phyloP scores from a whole-genome alignment of 2,888 invertebrate genomes.

The Drosophila heteroneura region DNA sequence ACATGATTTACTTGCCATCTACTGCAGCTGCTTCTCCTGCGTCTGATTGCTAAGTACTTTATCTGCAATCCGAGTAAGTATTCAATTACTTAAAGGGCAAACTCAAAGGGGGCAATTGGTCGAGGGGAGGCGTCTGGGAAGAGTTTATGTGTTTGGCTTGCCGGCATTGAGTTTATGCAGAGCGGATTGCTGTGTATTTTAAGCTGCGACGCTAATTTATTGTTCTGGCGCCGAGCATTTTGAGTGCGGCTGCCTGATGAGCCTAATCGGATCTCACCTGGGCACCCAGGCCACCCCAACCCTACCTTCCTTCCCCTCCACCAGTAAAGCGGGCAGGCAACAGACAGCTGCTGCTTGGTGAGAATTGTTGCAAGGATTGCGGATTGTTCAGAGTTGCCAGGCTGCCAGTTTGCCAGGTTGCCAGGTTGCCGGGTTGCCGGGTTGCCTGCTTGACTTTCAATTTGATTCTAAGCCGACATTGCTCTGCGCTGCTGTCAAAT shows the following conservation, averaged over 20 bases:
- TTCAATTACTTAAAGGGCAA: constrained; percentile 48
- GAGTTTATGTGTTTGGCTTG: constrained; percentile 9
- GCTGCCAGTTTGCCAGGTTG: not conserved
- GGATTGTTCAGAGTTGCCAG: not conserved
- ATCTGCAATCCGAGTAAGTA: constrained; percentile 18
- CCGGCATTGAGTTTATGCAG: constrained; percentile 18
- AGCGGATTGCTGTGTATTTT: constrained; percentile 19
- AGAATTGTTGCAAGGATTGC: constrained; percentile 32
- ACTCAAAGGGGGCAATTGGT: not conserved
- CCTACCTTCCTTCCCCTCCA: not conserved
- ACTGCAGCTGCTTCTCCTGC: not conserved
- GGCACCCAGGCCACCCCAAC: not conserved
- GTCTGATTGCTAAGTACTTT: not conserved
- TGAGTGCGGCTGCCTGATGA: constrained; percentile 55
- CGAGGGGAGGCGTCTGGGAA: not conserved
- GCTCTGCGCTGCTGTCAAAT: constrained; percentile 50
- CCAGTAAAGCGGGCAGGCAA: constrained; percentile 65
- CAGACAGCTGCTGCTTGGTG: constrained; percentile 65
- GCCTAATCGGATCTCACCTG: constrained; percentile 75
- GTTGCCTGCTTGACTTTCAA: constrained; percentile 49
- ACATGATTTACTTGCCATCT: not conserved
- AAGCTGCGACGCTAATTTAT: constrained; percentile 52
- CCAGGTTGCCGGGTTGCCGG: not conserved
- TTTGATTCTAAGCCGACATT: constrained; percentile 73
- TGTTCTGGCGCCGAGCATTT: constrained; percentile 36